A percentile compares a stretch with the other conserved stretches of the same genome.
These are phyloP conservation scores for Epinotia bilunana DNA, from an alignment of 2,888 invertebrate genomes.

Conservation along the genomic window DNA sequence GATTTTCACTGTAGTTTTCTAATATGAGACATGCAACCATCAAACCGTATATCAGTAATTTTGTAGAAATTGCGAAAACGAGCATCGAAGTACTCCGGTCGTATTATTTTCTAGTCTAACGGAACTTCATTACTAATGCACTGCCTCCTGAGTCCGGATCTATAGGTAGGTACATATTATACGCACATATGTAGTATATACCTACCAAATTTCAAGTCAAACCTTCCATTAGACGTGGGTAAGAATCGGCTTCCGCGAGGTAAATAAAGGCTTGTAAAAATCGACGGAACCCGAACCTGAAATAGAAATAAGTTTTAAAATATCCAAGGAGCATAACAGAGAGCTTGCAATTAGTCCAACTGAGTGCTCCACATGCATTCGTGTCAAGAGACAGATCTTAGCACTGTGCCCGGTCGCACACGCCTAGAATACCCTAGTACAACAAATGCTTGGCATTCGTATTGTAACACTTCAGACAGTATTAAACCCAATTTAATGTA, in stretches of 20 bases:
- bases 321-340: conserved; percentile 26
- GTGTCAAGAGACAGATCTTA: conserved; percentile 39
- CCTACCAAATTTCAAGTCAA: too few relatives aligned
- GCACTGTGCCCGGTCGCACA: conserved; percentile 31
- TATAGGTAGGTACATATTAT: too few relatives aligned
- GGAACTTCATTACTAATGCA: too few relatives aligned
- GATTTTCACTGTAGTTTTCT: background rate
- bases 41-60: background rate
- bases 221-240: background rate
- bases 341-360: conserved; percentile 51
- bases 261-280: background rate
- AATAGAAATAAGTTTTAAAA: conserved; percentile 9
- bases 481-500: background rate
- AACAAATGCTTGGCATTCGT: conserved; percentile 31
- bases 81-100: background rate
- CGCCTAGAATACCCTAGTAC: conserved; percentile 15
- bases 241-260: background rate
- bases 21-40: background rate
- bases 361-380: conserved; percentile 41
- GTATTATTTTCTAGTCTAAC: background rate
- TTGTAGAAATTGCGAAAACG: background rate
- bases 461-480: background rate
- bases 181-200: too few relatives aligned
- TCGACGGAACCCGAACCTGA: background rate
- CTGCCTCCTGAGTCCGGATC: too few relatives aligned